Percentiles rank a stretch among this genome's conserved stretches.
These are phyloP conservation scores for Scomberomorus guttatus DNA, from an alignment of 2,797 vertebrate genomes.

Conservation along the genomic window DNA sequence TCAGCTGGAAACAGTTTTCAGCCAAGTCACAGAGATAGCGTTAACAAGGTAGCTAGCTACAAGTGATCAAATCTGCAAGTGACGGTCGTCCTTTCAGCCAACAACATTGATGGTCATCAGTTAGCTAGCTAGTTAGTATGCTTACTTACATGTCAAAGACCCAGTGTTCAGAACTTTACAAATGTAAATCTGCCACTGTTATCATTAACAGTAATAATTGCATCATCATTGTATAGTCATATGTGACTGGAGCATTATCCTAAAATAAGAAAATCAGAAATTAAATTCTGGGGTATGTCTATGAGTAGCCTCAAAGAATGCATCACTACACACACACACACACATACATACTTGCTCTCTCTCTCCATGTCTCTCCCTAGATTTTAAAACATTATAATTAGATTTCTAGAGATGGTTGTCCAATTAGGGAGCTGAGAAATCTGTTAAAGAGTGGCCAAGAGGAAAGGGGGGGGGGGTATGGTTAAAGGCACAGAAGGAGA, in stretches of 20 bases:
- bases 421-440: constrained; percentile 44
- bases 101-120: neutral
- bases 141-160: neutral
- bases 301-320: constrained; percentile 13
- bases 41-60: neutral
- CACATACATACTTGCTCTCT: neutral
- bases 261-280: neutral
- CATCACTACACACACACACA: neutral
- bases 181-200: neutral
- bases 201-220: no score
- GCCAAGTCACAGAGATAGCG: no score
- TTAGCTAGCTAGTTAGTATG: neutral
- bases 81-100: neutral
- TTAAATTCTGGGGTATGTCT: constrained; percentile 9
- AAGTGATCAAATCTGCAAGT: neutral
- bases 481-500: neutral
- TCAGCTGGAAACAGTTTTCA: no score
- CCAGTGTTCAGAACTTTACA: neutral
- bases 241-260: neutral
- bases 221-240: no score
- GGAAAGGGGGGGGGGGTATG: neutral
- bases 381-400: constrained; percentile 46
- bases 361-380: neutral
- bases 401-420: constrained; percentile 43
- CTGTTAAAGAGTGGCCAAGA: constrained; percentile 7